These are phyloP conservation scores for Gorsachius magnificus DNA, from an alignment of 2,797 vertebrate species.

Conservation along the genomic window DNA sequence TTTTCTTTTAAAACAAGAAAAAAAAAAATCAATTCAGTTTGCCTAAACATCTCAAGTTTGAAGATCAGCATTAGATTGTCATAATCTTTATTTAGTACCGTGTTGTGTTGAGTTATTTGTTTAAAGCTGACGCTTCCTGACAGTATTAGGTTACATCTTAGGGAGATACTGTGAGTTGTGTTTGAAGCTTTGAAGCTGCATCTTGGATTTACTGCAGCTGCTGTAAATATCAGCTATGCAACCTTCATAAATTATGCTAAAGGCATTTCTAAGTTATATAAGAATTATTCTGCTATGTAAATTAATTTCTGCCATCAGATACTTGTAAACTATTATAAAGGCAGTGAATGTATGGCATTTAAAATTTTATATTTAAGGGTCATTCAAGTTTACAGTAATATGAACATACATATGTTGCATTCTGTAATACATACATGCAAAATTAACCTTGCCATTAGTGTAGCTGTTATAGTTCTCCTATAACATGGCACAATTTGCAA, in stretches of 20 bases:
- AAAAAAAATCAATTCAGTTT: not conserved
- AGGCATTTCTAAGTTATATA: slow-evolving; percentile 12
- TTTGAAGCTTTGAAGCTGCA: slow-evolving; percentile 60
- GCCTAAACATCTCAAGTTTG: not conserved
- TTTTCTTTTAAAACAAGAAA: not conserved
- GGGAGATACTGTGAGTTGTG: slow-evolving; percentile 3
- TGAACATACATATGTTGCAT: not conserved
- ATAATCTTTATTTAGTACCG: slow-evolving; percentile 46
- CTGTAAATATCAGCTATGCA: slow-evolving; percentile 49
- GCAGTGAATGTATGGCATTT: not conserved
- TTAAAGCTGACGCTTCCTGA: slow-evolving; percentile 48
- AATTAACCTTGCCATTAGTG: not conserved
- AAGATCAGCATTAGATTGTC: slow-evolving; percentile 35
- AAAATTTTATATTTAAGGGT: not conserved
- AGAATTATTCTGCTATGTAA: not conserved
- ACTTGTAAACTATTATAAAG: not conserved
- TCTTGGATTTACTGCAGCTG: slow-evolving; percentile 45
- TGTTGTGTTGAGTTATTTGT: slow-evolving; percentile 24
- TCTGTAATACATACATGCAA: not conserved
- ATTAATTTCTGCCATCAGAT: not conserved
- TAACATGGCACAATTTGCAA: not conserved
- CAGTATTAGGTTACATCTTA: slow-evolving; percentile 66
- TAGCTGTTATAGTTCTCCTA: not conserved
- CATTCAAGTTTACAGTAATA: not conserved
- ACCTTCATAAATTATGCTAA: slow-evolving; percentile 51